Evolutionary conservation across 1,140 invertebrate genomes (phyloP).

Genomic region (Halesus radiatus): DNA sequence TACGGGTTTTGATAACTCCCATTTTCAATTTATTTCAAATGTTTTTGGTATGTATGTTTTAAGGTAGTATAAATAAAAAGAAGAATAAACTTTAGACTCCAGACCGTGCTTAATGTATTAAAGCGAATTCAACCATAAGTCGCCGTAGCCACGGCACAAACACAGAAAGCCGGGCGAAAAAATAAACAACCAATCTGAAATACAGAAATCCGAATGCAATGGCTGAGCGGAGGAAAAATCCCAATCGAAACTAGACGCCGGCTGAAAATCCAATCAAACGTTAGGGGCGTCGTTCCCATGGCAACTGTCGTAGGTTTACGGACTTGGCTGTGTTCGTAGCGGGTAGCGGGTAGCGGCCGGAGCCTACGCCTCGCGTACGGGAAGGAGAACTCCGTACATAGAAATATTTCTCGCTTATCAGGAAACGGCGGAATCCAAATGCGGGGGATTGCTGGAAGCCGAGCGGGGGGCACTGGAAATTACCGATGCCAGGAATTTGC

Average conservation of each 20-base stretch:
- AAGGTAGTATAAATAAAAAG: no score
- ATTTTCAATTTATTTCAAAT: no score
- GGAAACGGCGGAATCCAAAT: constrained; percentile 10
- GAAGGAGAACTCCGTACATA: background rate
- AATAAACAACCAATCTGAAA: constrained; percentile 30
- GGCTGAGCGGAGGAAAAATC: constrained; percentile 54
- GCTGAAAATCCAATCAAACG: constrained; percentile 56
- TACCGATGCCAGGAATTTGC: background rate
- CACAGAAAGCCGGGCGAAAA: background rate
- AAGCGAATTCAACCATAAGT: background rate
- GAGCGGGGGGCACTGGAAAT: background rate
- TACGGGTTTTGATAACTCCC: no score
- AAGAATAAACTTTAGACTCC: no score
- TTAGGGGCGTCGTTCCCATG: constrained; percentile 53
- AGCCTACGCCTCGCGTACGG: background rate
- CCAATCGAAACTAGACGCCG: constrained; percentile 54
- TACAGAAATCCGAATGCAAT: constrained; percentile 51
- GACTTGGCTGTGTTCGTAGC: no score
- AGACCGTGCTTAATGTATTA: no score
- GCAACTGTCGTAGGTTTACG: constrained; percentile 41
- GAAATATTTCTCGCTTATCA: constrained; percentile 38
- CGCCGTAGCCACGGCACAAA: background rate
- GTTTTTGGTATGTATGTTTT: no score
- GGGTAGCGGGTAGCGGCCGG: no score
- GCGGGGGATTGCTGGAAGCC: background rate